These are phyloP conservation scores for Rhingia rostrata DNA, from an alignment of 2,888 invertebrate genomes.

Conservation along the genomic window DNA sequence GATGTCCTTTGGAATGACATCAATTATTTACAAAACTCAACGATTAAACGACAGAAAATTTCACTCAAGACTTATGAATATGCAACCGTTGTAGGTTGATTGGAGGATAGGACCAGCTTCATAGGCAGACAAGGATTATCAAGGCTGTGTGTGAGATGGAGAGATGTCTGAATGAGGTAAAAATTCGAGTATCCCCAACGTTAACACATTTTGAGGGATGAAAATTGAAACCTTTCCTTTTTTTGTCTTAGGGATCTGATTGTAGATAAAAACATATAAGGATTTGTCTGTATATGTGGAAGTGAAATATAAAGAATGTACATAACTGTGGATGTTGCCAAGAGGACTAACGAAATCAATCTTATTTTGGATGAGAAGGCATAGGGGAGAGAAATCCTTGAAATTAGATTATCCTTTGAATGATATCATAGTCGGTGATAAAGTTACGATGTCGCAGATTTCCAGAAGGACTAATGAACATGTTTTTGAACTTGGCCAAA, in stretches of 20 bases:
- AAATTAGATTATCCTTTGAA: slow-evolving; percentile 48
- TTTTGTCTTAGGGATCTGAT: slow-evolving; percentile 32
- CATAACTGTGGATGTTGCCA: slow-evolving; percentile 42
- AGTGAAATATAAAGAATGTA: slow-evolving; percentile 39
- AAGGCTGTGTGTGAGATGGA: neutral
- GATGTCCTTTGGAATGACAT: slow-evolving; percentile 56
- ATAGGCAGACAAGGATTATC: slow-evolving; percentile 51
- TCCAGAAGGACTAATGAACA: slow-evolving; percentile 37
- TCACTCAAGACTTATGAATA: slow-evolving; percentile 72
- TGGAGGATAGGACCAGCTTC: slow-evolving; percentile 3
- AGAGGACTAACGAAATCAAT: slow-evolving; percentile 57
- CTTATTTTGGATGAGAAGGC: slow-evolving; percentile 59
- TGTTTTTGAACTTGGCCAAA: slow-evolving; percentile 4
- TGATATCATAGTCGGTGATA: slow-evolving; percentile 47
- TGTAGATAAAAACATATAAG: neutral
- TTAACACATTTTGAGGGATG: slow-evolving; percentile 35
- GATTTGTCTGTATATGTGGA: slow-evolving; percentile 2
- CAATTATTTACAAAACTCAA: slow-evolving; percentile 69
- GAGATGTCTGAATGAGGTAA: slow-evolving; percentile 48
- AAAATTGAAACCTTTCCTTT: neutral
- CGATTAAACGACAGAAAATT: slow-evolving; percentile 68
- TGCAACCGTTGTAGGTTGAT: slow-evolving; percentile 48
- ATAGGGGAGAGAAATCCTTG: slow-evolving; percentile 39
- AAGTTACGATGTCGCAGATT: slow-evolving; percentile 48
- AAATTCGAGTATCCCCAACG: slow-evolving; percentile 48